Conservation (phyloP, 2,888 invertebrate species). For the Thumatha senex region DNA sequence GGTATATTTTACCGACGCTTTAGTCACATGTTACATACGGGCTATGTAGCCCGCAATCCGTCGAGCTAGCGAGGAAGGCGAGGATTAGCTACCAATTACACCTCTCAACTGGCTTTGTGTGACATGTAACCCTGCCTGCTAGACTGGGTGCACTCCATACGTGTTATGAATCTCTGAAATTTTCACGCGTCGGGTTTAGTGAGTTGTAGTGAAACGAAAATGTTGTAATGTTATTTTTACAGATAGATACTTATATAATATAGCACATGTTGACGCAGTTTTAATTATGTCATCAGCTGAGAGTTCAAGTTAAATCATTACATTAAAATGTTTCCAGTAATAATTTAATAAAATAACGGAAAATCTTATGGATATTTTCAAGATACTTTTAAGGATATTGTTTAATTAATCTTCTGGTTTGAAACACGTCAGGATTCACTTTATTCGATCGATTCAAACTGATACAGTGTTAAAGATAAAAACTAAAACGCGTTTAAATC, state of each 20-base stretch:
- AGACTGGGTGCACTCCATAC: conserved; percentile 45
- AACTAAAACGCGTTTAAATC: no score
- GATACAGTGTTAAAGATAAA: no score
- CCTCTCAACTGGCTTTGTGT: conserved; percentile 51
- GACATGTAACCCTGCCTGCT: conserved; percentile 18
- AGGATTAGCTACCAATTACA: conserved; percentile 77
- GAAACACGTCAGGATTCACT: no score
- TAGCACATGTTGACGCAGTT: no score
- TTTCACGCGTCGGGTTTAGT: conserved; percentile 10
- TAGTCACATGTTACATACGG: conserved; percentile 18
- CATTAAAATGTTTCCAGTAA: no score
- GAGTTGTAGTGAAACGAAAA: not conserved
- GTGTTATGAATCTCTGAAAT: conserved; percentile 38
- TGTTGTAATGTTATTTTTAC: conserved; percentile 6
- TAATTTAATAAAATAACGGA: no score
- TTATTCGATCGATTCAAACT: no score
- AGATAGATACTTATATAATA: not conserved
- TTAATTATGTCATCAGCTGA: no score
- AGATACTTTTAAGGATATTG: no score
- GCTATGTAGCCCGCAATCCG: conserved; percentile 41
- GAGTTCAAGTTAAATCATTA: no score
- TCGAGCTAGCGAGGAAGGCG: conserved; percentile 49
- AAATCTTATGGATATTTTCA: no score
- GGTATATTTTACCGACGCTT: not conserved
- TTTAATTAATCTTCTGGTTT: no score